Conservation (phyloP, 1,140 invertebrate species). For the Paracyclopina nana region DNA sequence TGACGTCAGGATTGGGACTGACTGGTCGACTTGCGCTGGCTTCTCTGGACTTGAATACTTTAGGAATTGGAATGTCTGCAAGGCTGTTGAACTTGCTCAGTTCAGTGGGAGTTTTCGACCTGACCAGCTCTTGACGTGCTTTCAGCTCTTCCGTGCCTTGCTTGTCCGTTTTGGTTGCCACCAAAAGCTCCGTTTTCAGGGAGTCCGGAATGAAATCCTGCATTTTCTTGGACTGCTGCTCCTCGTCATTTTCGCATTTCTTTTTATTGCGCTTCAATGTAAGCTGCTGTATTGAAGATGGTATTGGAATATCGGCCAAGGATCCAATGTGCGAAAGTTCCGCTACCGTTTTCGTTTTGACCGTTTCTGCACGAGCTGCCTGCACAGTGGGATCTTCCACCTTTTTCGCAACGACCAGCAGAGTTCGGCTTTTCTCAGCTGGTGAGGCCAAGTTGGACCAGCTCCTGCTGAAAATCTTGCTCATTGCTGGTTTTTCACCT, state of each 20-base stretch:
- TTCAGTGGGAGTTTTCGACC: slow-evolving; percentile 12
- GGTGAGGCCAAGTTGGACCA: no score
- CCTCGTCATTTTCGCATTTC: no score
- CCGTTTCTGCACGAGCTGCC: not conserved
- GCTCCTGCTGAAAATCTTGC: no score
- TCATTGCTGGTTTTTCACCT: no score
- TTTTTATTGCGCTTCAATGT: no score
- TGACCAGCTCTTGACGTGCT: slow-evolving; percentile 1
- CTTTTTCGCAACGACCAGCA: not conserved
- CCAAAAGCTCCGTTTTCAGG: slow-evolving; percentile 6
- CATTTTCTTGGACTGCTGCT: no score
- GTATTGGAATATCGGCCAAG: slow-evolving; percentile 12
- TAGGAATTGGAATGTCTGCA: slow-evolving; percentile 12
- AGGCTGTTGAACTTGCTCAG: slow-evolving; percentile 2
- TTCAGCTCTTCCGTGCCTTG: slow-evolving; percentile 3
- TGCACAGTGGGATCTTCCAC: slow-evolving; percentile 6
- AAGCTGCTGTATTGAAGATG: no score
- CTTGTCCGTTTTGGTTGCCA: not conserved
- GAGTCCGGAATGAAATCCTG: no score
- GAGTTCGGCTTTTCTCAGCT: no score
- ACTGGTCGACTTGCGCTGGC: not conserved
- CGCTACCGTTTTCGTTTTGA: slow-evolving; percentile 11
- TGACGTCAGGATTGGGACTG: no score
- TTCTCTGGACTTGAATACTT: not conserved
- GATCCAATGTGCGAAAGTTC: slow-evolving; percentile 15